A percentile compares a stretch with the other conserved stretches of the same genome.
Evolutionary conservation across 2,888 invertebrate species (phyloP).

Genomic region (Diogma glabrata): DNA sequence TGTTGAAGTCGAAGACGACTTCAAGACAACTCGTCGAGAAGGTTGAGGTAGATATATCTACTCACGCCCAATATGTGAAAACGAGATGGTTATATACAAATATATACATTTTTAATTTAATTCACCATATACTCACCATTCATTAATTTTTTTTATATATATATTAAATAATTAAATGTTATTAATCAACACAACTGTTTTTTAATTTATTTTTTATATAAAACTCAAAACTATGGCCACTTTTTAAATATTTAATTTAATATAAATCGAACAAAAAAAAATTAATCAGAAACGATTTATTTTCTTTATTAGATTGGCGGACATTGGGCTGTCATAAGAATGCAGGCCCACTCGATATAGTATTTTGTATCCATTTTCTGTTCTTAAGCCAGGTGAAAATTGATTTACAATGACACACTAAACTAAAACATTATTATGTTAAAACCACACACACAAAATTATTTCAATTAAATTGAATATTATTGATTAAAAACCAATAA

Average conservation of each 20-base stretch:
- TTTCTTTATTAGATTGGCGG: constrained; percentile 16
- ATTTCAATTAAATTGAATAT: constrained; percentile 2
- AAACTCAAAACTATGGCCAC: constrained; percentile 9
- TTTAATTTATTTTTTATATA: constrained; percentile 4
- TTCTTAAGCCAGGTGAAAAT: too few relatives aligned
- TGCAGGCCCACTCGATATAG: constrained; percentile 11
- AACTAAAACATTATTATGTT: constrained; percentile 9
- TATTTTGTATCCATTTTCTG: constrained; percentile 10
- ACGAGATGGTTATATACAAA: constrained; percentile 7
- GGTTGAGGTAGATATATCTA: constrained; percentile 5
- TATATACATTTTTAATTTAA: not conserved
- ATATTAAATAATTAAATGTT: constrained; percentile 1
- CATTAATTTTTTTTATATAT: not conserved
- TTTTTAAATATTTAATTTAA: constrained; percentile 4
- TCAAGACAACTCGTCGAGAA: not conserved
- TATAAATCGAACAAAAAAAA: not conserved
- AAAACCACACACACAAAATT: not conserved
- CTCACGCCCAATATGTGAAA: constrained; percentile 8
- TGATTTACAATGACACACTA: too few relatives aligned
- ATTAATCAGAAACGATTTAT: constrained; percentile 4
- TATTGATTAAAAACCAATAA: constrained; percentile 10
- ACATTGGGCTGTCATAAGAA: constrained; percentile 18
- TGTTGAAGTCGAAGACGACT: constrained; percentile 3
- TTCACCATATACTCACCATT: constrained; percentile 9
- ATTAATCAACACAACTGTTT: constrained; percentile 7